These are phyloP conservation scores for Cathartes aura DNA, from an alignment of 2,113 vertebrate species.

Conservation along the genomic window DNA sequence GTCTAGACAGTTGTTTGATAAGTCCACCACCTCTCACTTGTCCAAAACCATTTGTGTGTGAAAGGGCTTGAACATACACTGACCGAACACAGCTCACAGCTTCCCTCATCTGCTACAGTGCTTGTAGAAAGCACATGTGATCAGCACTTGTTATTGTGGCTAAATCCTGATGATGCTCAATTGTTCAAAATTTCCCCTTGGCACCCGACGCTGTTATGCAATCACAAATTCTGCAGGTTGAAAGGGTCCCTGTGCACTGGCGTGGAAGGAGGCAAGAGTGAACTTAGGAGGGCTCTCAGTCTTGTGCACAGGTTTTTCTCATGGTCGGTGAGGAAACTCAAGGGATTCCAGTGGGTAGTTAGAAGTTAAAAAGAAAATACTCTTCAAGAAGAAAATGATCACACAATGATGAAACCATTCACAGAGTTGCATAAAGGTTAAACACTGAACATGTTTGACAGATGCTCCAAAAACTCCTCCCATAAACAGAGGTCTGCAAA, in stretches of 20 bases:
- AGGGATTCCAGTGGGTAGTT: neutral
- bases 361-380: conserved; percentile 10
- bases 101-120: conserved; percentile 20
- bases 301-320: neutral
- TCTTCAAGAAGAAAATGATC: neutral
- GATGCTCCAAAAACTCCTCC: conserved; percentile 18
- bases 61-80: conserved; percentile 12
- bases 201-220: conserved; percentile 44
- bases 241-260: neutral
- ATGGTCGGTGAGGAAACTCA: neutral
- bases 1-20: conserved; percentile 66
- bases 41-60: conserved; percentile 47
- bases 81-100: neutral
- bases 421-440: conserved; percentile 4
- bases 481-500: neutral
- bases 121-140: conserved; percentile 32
- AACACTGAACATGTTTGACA: conserved; percentile 34
- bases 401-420: neutral
- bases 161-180: conserved; percentile 48
- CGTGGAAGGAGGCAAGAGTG: neutral
- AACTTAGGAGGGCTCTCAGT: neutral
- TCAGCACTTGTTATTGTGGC: conserved; percentile 41
- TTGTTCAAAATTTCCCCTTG: conserved; percentile 51
- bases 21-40: conserved; percentile 37
- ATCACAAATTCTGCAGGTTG: conserved; percentile 17